Percentiles rank a stretch among this genome's conserved stretches.
Evolutionary conservation across 2,888 invertebrate genomes (phyloP).

Genomic region (Atherix ibis): DNA sequence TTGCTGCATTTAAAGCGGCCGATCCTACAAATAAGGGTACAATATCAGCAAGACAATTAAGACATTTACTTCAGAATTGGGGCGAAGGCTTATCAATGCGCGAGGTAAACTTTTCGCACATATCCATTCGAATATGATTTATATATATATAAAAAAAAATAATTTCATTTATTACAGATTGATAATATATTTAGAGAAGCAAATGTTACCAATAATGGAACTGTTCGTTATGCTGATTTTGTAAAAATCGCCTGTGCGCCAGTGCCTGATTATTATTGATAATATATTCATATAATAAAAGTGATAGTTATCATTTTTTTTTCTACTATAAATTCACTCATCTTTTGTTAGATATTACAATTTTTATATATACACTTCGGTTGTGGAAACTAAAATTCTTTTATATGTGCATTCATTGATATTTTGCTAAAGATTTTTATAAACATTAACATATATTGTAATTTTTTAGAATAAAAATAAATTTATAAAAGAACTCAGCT

Average conservation of each 20-base stretch:
- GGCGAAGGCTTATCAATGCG: conserved; percentile 70
- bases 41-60: conserved; percentile 66
- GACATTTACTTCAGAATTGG: conserved; percentile 78
- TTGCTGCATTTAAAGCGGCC: conserved; percentile 79
- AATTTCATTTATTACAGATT: conserved; percentile 44
- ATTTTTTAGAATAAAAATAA: no score
- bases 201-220: conserved; percentile 62
- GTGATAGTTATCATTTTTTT: no score
- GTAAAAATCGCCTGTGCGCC: conserved; percentile 86
- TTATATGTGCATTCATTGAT: no score
- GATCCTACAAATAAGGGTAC: conserved; percentile 57
- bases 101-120: conserved; percentile 32
- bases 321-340: no score
- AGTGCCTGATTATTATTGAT: conserved; percentile 81
- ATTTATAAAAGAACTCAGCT: no score
- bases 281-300: no score
- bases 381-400: no score
- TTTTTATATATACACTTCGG: no score
- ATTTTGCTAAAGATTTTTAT: no score
- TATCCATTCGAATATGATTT: conserved; percentile 1
- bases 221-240: conserved; percentile 80
- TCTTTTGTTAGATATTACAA: no score
- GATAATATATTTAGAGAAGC: conserved; percentile 87
- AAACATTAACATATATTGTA: no score
- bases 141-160: no score